Conservation (phyloP, 2,113 vertebrate genomes). For the Solea solea region DNA sequence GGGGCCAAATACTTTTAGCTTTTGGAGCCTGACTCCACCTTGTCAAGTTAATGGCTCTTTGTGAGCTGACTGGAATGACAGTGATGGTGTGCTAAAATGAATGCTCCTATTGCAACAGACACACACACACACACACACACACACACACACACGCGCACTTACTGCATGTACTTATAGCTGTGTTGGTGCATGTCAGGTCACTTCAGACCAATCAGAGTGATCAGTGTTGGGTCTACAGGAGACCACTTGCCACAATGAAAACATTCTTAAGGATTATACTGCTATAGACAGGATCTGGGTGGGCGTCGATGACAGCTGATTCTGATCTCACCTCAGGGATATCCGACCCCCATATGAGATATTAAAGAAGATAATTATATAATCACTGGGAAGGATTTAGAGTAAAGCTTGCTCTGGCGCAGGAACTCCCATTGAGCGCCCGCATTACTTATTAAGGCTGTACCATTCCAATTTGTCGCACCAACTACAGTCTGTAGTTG, state of each 20-base stretch:
- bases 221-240: slow-evolving; percentile 32
- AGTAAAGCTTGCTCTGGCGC: background rate
- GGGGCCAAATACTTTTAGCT: slow-evolving; percentile 66
- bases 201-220: slow-evolving; percentile 51
- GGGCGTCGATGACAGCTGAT: slow-evolving; percentile 56
- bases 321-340: slow-evolving; percentile 48
- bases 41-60: slow-evolving; percentile 74
- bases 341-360: slow-evolving; percentile 52
- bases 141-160: background rate
- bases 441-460: background rate
- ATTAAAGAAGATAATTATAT: slow-evolving; percentile 63
- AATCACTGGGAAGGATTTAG: slow-evolving; percentile 38
- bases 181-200: slow-evolving; percentile 59
- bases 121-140: slow-evolving; percentile 7
- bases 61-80: slow-evolving; percentile 57
- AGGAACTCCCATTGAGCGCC: background rate
- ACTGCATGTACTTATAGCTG: slow-evolving; percentile 35
- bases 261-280: slow-evolving; percentile 64
- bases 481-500: slow-evolving; percentile 4
- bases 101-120: slow-evolving; percentile 38
- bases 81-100: slow-evolving; percentile 51
- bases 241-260: slow-evolving; percentile 54
- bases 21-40: slow-evolving; percentile 65
- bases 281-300: slow-evolving; percentile 45
- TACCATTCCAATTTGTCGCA: slow-evolving; percentile 19